These are phyloP conservation scores for Thymelicus acteon DNA, from an alignment of 2,888 invertebrate genomes.

Conservation along the genomic window DNA sequence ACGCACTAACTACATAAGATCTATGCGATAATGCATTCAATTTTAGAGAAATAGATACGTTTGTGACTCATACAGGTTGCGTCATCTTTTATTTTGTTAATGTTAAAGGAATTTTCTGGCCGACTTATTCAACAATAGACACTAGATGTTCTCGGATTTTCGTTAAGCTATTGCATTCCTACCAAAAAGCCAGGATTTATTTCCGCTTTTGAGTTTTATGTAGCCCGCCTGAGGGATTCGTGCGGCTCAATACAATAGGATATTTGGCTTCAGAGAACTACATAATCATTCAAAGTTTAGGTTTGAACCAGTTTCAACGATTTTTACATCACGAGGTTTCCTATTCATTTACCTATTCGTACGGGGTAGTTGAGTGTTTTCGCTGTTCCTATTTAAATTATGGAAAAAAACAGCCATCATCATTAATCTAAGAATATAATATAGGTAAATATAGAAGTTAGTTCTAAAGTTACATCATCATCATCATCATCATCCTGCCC, in stretches of 20 bases:
- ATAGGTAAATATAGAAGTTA: no score
- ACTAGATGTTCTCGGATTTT: conserved; percentile 51
- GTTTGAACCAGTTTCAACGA: neutral
- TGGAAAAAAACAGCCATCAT: no score
- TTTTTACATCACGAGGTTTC: neutral
- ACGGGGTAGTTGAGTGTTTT: no score
- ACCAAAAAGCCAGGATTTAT: conserved; percentile 57
- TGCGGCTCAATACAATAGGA: conserved; percentile 38
- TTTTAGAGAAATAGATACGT: neutral
- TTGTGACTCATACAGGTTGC: neutral
- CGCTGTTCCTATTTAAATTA: no score
- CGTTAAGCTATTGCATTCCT: conserved; percentile 50
- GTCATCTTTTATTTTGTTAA: conserved; percentile 1
- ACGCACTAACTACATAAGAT: no score
- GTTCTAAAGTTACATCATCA: no score
- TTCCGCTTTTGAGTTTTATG: conserved; percentile 63
- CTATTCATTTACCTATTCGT: no score
- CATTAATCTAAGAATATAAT: no score
- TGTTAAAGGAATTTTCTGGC: conserved; percentile 11
- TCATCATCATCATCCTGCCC: no score
- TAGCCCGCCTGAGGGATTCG: conserved; percentile 48
- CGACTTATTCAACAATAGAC: conserved; percentile 44
- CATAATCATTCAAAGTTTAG: conserved; percentile 5
- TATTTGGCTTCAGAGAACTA: conserved; percentile 6
- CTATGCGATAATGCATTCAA: neutral